phyloP scores from a whole-genome alignment of 2,888 invertebrate genomes.

The Leucophenga maculata region DNA sequence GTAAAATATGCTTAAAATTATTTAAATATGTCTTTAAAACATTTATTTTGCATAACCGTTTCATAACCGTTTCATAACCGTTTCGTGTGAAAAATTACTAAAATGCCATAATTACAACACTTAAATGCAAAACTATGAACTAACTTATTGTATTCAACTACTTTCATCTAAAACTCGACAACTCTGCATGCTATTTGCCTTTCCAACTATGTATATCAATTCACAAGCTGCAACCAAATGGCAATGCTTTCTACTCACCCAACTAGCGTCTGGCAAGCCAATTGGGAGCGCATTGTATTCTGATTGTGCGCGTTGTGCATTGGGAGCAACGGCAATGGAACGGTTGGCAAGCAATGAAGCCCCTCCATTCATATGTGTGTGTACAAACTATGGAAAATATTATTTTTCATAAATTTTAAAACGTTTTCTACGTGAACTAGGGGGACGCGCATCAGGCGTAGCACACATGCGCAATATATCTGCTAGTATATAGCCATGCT shows the following conservation, averaged over 20 bases:
- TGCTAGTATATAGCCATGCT: neutral
- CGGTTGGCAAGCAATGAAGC: neutral
- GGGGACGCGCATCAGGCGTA: neutral
- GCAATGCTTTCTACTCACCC: neutral
- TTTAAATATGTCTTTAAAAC: too few relatives aligned
- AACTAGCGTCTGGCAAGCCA: neutral
- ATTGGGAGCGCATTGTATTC: conserved; percentile 38
- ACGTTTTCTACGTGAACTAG: conserved; percentile 49
- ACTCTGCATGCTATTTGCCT: conserved; percentile 11
- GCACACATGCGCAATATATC: conserved; percentile 1
- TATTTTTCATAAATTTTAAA: conserved; percentile 70
- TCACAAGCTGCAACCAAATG: neutral
- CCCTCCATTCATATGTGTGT: conserved; percentile 39
- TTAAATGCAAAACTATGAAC: too few relatives aligned
- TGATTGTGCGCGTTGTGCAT: conserved; percentile 44
- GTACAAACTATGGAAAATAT: conserved; percentile 63
- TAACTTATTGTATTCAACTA: too few relatives aligned
- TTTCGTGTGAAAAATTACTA: too few relatives aligned
- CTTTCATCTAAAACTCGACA: neutral
- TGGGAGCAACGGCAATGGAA: neutral
- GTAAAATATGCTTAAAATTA: too few relatives aligned
- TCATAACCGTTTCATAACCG: too few relatives aligned
- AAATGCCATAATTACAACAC: too few relatives aligned
- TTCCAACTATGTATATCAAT: neutral
- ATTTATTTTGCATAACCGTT: too few relatives aligned